A percentile compares a stretch with the other conserved stretches of the same genome.
Evolutionary conservation across 2,113 vertebrate species (phyloP).

Genomic region (Xiphorhynchus elegans): DNA sequence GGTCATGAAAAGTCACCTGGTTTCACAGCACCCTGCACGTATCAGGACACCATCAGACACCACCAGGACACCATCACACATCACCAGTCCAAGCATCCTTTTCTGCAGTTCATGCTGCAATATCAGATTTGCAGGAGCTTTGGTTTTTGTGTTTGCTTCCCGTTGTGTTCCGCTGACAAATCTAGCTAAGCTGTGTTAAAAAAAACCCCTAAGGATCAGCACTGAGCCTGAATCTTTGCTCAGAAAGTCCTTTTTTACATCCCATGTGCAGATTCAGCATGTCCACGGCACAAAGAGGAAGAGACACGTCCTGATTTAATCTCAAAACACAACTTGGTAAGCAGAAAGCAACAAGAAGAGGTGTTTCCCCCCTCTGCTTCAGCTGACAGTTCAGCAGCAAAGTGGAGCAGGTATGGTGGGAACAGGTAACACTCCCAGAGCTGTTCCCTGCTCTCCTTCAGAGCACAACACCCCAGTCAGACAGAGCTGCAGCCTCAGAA

Average conservation of each 20-base stretch:
- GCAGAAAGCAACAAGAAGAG: not conserved
- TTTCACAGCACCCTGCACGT: not conserved
- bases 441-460: not conserved
- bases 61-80: not conserved
- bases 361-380: accelerated
- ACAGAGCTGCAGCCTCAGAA: not conserved
- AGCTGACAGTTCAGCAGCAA: not conserved
- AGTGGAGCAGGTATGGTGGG: not conserved
- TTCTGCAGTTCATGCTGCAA: not conserved
- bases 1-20: not conserved
- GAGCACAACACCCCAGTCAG: not conserved
- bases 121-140: not conserved
- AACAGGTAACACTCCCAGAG: not conserved
- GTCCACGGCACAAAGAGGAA: not conserved
- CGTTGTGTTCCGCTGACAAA: not conserved
- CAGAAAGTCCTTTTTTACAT: not conserved
- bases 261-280: not conserved
- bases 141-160: not conserved
- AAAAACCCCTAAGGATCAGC: not conserved
- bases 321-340: not conserved
- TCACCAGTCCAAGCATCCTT: not conserved
- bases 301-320: not conserved
- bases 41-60: not conserved
- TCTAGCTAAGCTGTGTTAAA: not conserved
- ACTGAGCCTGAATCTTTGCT: not conserved